Conservation (phyloP, 92 coral and sea anemone species). For the Zoanthus gigantus region DNA sequence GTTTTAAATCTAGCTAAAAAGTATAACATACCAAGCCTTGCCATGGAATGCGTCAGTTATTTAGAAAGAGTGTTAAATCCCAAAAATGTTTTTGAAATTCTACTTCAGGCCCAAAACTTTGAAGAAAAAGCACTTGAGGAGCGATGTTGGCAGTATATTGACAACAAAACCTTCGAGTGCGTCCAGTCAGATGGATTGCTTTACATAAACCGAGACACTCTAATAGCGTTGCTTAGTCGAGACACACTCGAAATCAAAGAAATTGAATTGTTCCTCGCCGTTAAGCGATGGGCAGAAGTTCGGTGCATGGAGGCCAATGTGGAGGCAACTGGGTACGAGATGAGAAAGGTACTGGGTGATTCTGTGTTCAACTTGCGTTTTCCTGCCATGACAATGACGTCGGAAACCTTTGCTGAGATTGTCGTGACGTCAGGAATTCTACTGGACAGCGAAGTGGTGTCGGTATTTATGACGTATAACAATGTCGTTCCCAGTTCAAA, state of each 20-base stretch:
- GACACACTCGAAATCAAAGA: constrained; percentile 65
- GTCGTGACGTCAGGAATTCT: constrained; percentile 60
- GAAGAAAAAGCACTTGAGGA: constrained; percentile 7
- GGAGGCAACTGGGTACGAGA: constrained; percentile 26
- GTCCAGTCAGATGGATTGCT: constrained; percentile 35
- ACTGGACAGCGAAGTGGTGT: constrained; percentile 58
- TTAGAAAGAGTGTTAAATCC: constrained; percentile 13
- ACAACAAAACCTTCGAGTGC: constrained; percentile 35
- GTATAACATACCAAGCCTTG: constrained; percentile 27
- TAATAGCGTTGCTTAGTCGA: constrained; percentile 46
- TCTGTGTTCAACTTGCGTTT: constrained; percentile 54
- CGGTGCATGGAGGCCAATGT: constrained; percentile 26
- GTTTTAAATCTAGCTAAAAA: constrained; percentile 29
- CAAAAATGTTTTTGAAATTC: constrained; percentile 27
- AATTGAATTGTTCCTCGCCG: constrained; percentile 53
- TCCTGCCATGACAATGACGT: constrained; percentile 54
- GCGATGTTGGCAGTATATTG: constrained; percentile 43
- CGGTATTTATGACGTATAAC: constrained; percentile 56
- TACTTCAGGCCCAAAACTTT: constrained; percentile 28
- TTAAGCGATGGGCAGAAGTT: constrained; percentile 54
- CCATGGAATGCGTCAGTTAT: constrained; percentile 12
- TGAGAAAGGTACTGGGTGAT: constrained; percentile 37
- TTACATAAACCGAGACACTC: constrained; percentile 45
- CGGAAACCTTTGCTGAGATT: constrained; percentile 56
- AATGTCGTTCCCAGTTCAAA: constrained; percentile 44